Percentiles rank a stretch among this genome's conserved stretches.
phyloP scores from a whole-genome alignment of 2,797 vertebrate genomes.

The Knipowitschia caucasica region DNA sequence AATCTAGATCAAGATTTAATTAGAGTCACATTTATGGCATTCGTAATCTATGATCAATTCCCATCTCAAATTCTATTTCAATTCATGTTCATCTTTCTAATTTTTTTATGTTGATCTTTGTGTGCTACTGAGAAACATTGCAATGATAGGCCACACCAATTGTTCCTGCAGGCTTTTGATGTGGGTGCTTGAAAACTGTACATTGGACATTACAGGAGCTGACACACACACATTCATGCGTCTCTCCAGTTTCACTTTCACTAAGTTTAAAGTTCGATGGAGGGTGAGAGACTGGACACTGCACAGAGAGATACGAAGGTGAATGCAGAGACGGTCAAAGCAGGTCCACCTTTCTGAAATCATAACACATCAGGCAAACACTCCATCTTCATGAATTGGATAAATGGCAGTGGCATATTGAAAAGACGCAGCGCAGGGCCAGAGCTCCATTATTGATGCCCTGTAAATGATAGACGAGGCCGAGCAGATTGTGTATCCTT shows the following conservation, averaged over 20 bases:
- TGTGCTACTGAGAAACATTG: no score
- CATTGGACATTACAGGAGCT: neutral
- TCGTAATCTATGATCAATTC: no score
- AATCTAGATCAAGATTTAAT: no score
- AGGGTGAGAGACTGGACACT: constrained; percentile 8
- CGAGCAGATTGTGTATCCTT: constrained; percentile 79
- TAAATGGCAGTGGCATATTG: constrained; percentile 47
- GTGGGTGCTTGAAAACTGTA: neutral
- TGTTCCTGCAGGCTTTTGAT: no score
- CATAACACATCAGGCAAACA: neutral
- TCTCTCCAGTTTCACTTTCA: constrained; percentile 25
- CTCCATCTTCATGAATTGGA: constrained; percentile 30
- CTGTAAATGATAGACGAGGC: constrained; percentile 81
- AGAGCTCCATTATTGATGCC: constrained; percentile 78
- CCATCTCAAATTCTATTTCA: no score
- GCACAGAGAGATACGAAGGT: constrained; percentile 7
- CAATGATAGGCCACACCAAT: no score
- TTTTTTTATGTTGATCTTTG: no score
- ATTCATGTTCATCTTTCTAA: no score
- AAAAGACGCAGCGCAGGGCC: constrained; percentile 53
- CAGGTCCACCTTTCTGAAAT: constrained; percentile 8
- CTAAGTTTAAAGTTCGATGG: constrained; percentile 19
- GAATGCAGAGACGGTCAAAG: neutral
- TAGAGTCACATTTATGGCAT: no score
- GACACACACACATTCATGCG: constrained; percentile 5